phyloP scores from a whole-genome alignment of 1,140 invertebrate genomes.

The Drosophila kurseongensis region DNA sequence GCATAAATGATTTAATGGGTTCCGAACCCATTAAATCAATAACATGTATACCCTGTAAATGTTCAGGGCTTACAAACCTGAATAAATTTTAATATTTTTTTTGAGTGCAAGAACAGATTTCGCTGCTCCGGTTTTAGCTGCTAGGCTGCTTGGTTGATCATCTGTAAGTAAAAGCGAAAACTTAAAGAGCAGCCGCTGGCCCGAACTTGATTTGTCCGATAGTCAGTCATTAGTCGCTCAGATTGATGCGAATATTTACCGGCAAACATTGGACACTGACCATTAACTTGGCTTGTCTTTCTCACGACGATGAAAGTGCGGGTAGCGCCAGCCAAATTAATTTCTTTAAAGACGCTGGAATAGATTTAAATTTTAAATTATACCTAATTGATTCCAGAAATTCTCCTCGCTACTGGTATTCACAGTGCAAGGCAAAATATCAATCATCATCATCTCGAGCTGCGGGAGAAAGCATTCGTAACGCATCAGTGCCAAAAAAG shows the following conservation, averaged over 20 bases:
- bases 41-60: too few relatives aligned
- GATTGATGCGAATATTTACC: slow-evolving; percentile 45
- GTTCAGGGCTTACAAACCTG: too few relatives aligned
- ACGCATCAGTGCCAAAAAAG: slow-evolving; percentile 22
- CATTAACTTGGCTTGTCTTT: slow-evolving; percentile 61
- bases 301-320: slow-evolving; percentile 58
- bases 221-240: slow-evolving; percentile 43
- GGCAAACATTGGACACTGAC: slow-evolving; percentile 33
- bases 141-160: slow-evolving; percentile 3
- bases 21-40: too few relatives aligned
- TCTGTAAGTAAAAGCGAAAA: slow-evolving; percentile 64
- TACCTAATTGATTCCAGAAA: slow-evolving; percentile 39
- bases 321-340: slow-evolving; percentile 23
- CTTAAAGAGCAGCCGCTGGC: slow-evolving; percentile 19
- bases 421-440: slow-evolving; percentile 37
- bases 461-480: slow-evolving; percentile 64
- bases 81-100: background rate
- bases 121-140: slow-evolving; percentile 55
- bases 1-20: too few relatives aligned
- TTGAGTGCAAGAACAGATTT: slow-evolving; percentile 40
- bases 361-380: slow-evolving; percentile 64
- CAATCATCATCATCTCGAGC: slow-evolving; percentile 60
- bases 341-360: slow-evolving; percentile 48
- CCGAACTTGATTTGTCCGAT: slow-evolving; percentile 41
- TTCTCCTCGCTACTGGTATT: slow-evolving; percentile 69